Evolutionary conservation across 1,140 invertebrate genomes (phyloP), one percentile per base, ranked within the genome.

Genomic region (Chlorops oryzae): DNA sequence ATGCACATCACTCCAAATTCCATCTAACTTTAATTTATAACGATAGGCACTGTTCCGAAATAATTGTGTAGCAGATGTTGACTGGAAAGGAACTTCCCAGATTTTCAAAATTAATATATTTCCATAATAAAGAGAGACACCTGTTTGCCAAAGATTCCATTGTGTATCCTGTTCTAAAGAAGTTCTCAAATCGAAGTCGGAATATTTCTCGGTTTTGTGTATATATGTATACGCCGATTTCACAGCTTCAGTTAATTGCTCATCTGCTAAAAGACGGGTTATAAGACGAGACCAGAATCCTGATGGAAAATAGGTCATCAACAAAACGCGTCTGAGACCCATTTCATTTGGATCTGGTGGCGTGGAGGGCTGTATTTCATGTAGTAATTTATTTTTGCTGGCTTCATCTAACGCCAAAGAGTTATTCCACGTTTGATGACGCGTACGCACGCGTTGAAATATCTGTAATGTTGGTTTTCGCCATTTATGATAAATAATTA

Each of bases 221-320:
- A 37, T 27, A 10, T 55, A 51, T 15, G 62, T 47, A 37, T 70
- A 70, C 5, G 56, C 54, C 3, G 54, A 48, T n/a, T 63, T 73
- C 0, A 92, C 83, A n/a, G 90, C 89, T 50, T 90, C 86, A 2
- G 88, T 81, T 21, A 94, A 84, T 10, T 84, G 79, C 55, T 93
- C 87, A 70, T 98, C 95, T 0, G 92, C 92, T 21, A 98, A 72
- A 41, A 98, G 84, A 18, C 95, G 75, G 0, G 93, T 93, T 12
- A 96, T 92, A 3, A 99, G 77, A 9, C 96, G 76, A 1, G 95
- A 90, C 96, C 96, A 98, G 73, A 99, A 99, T 1, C 96, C 96
- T 57, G 90, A 90, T 0, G 96, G 96, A 67, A 98, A 92, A 73
- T 98, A 99, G 0, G 94, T 94, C 81, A 98, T 88, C 2, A 94